These are phyloP conservation scores for Holothuria leucospilota DNA, from an alignment of 53 echinoderm and acorn worm species.

Conservation along the genomic window DNA sequence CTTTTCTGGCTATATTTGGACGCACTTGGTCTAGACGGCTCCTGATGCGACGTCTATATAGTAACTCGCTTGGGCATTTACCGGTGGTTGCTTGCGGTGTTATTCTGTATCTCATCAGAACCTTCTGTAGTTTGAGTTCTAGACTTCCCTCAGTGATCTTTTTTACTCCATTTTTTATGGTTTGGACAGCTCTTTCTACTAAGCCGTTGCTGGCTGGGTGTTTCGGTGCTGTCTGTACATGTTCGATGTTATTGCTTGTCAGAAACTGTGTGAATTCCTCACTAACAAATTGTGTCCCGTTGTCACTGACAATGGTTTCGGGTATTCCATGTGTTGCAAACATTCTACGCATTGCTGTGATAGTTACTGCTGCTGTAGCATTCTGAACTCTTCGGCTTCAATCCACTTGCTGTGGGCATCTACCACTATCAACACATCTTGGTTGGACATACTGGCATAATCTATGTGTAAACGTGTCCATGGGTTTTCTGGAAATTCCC, in stretches of 20 bases:
- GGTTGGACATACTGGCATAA: no score
- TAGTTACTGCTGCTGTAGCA: constrained; percentile 48
- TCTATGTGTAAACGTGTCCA: no score
- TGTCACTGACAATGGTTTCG: constrained; percentile 67
- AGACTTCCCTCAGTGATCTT: constrained; percentile 36
- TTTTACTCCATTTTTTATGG: constrained; percentile 41
- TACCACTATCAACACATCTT: constrained; percentile 27
- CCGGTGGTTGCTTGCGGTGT: constrained; percentile 68
- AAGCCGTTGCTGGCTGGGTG: constrained; percentile 65
- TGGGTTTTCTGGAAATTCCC: no score
- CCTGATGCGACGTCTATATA: constrained; percentile 43
- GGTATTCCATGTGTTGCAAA: constrained; percentile 68
- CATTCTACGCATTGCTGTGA: constrained; percentile 54
- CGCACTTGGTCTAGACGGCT: constrained; percentile 37
- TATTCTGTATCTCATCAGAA: constrained; percentile 54
- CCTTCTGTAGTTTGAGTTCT: constrained; percentile 54
- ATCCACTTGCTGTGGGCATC: constrained; percentile 69
- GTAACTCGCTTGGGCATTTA: constrained; percentile 61
- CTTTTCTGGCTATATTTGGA: constrained; percentile 50
- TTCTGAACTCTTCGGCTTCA: constrained; percentile 39
- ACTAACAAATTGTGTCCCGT: constrained; percentile 65
- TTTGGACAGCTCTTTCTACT: constrained; percentile 63
- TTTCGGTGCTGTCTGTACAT: constrained; percentile 74
- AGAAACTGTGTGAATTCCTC: constrained; percentile 65
- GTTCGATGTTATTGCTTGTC: constrained; percentile 54